Conservation (phyloP, 2,888 invertebrate genomes). For the Colostygia pectinataria region DNA sequence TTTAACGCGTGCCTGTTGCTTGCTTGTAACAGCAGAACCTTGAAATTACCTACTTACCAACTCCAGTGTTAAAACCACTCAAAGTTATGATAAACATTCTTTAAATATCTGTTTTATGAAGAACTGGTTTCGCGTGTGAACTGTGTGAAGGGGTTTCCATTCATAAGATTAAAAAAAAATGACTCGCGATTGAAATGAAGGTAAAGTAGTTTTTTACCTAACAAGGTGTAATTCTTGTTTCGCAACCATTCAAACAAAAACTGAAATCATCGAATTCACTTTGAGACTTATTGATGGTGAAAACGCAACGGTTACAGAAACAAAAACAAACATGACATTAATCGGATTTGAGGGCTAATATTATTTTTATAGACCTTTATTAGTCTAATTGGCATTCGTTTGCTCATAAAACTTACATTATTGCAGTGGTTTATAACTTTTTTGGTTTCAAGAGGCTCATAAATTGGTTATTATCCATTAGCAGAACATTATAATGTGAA, state of each 20-base stretch:
- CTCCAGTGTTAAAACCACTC: conserved; percentile 51
- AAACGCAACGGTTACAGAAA: conserved; percentile 19
- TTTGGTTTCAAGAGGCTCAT: conserved; percentile 51
- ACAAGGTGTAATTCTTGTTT: conserved; percentile 1
- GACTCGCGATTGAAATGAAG: conserved; percentile 20
- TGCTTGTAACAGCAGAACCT: conserved; percentile 44
- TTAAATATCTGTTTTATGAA: conserved; percentile 41
- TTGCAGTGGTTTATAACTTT: conserved; percentile 58
- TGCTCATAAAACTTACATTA: conserved; percentile 58
- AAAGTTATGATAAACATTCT: conserved; percentile 56
- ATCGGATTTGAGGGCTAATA: conserved; percentile 45
- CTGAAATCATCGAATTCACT: conserved; percentile 1
- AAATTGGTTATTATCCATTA: conserved; percentile 64
- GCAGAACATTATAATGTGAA: conserved; percentile 46
- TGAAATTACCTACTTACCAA: conserved; percentile 52
- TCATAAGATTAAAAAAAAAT: conserved; percentile 21
- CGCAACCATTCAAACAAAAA: conserved; percentile 7
- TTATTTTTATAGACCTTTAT: conserved; percentile 38
- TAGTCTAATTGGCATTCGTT: conserved; percentile 28
- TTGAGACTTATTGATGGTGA: conserved; percentile 8
- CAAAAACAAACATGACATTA: conserved; percentile 34
- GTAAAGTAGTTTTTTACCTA: conserved; percentile 17
- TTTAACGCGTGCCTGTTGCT: conserved; percentile 56
- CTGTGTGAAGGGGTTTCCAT: conserved; percentile 20
- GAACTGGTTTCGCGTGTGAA: conserved; percentile 25